A percentile compares a stretch with the other conserved stretches of the same genome.
These are phyloP conservation scores for Cyanoramphus novaezelandiae DNA, from an alignment of 2,113 vertebrate species.

Conservation along the genomic window DNA sequence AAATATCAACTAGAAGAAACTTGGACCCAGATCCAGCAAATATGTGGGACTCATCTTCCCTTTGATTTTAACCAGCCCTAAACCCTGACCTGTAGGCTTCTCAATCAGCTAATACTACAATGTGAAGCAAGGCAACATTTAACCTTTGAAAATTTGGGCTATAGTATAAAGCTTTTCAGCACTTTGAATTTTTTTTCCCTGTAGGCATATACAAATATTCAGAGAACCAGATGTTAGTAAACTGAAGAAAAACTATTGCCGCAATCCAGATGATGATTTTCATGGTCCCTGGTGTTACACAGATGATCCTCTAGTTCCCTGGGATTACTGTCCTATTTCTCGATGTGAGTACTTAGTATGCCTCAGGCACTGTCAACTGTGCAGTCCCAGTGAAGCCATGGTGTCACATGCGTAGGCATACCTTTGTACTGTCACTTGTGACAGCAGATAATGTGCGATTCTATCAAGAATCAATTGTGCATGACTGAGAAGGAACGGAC, in stretches of 20 bases:
- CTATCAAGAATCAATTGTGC: background rate
- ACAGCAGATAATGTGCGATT: background rate
- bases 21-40: background rate
- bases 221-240: conserved; percentile 82
- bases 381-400: background rate
- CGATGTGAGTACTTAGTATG: conserved; percentile 84
- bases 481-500: background rate
- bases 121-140: conserved; percentile 35
- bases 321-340: conserved; percentile 94
- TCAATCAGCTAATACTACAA: conserved; percentile 27
- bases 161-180: conserved; percentile 54
- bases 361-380: background rate
- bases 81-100: conserved; percentile 48
- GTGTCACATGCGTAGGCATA: background rate
- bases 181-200: conserved; percentile 48
- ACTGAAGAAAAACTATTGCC: conserved; percentile 89
- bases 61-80: conserved; percentile 27
- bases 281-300: conserved; percentile 99
- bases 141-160: conserved; percentile 55
- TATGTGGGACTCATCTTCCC: background rate
- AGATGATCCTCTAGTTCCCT: conserved; percentile 86
- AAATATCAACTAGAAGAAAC: background rate
- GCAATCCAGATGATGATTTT: conserved; percentile 95
- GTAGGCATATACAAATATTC: conserved; percentile 78
- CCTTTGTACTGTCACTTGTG: background rate